phyloP scores from a whole-genome alignment of 1,140 invertebrate genomes.

The Drosophila lowei region DNA sequence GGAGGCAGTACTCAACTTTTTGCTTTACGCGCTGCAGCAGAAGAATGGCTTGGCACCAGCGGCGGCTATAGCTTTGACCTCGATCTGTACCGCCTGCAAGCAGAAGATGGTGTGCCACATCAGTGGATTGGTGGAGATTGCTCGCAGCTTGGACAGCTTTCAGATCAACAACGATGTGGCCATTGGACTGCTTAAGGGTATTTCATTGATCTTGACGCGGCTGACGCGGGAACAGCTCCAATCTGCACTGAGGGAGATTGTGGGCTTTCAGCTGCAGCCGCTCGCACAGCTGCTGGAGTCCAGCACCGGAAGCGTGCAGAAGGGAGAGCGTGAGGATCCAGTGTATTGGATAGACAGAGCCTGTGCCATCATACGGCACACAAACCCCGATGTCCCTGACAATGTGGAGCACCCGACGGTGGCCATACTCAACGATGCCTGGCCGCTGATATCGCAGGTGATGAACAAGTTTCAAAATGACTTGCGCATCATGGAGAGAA shows the following conservation, averaged over 20 bases:
- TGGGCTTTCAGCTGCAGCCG: conserved; percentile 89
- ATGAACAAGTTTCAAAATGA: conserved; percentile 91
- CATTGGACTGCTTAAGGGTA: conserved; percentile 92
- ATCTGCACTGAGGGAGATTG: conserved; percentile 90
- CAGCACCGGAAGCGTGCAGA: conserved; percentile 67
- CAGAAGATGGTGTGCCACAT: conserved; percentile 92
- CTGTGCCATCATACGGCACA: conserved; percentile 93
- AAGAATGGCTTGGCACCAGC: conserved; percentile 89
- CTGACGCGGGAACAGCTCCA: conserved; percentile 87
- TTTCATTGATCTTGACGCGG: conserved; percentile 87
- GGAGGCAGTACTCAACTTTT: conserved; percentile 91
- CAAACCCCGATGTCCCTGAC: conserved; percentile 85
- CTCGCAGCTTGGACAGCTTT: conserved; percentile 91
- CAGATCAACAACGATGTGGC: conserved; percentile 91
- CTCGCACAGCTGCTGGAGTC: conserved; percentile 85
- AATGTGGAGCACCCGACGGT: conserved; percentile 91
- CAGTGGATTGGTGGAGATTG: conserved; percentile 91
- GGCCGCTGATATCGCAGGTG: conserved; percentile 92
- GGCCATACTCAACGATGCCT: conserved; percentile 91
- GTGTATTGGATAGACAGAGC: conserved; percentile 96
- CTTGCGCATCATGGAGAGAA: conserved; percentile 94
- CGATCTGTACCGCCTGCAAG: conserved; percentile 90
- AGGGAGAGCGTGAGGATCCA: conserved; percentile 89
- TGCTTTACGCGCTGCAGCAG: conserved; percentile 89
- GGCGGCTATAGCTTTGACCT: conserved; percentile 88